A percentile compares a stretch with the other conserved stretches of the same genome.
phyloP scores from a whole-genome alignment of 2,113 vertebrate genomes.

The Xenopus borealis region DNA sequence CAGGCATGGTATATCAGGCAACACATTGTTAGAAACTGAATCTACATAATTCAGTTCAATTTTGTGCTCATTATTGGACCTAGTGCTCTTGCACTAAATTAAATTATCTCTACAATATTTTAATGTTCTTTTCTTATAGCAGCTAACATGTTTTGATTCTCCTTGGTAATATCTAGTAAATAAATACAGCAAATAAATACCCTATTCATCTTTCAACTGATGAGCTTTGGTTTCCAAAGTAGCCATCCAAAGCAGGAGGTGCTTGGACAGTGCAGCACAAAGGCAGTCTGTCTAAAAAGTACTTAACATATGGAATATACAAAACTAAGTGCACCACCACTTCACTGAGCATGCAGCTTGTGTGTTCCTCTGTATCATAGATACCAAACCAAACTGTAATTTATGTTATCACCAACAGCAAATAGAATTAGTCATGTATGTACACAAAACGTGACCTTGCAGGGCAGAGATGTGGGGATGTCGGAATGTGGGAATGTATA shows the following conservation, averaged over 20 bases:
- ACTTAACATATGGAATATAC: slow-evolving; percentile 3
- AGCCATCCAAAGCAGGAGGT: slow-evolving; percentile 4
- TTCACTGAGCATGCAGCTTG: slow-evolving; percentile 12
- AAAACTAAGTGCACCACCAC: slow-evolving; percentile 7
- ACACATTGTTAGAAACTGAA: no score
- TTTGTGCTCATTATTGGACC: no score
- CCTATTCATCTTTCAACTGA: slow-evolving; percentile 6
- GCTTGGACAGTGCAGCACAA: slow-evolving; percentile 4
- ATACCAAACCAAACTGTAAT: slow-evolving; percentile 17
- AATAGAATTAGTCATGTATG: slow-evolving; percentile 5
- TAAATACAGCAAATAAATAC: slow-evolving; percentile 13
- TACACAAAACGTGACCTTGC: slow-evolving; percentile 7
- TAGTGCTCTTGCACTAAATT: no score
- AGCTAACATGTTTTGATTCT: slow-evolving; percentile 7
- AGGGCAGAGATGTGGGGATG: background rate
- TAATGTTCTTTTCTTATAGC: background rate
- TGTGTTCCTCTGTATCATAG: slow-evolving; percentile 27
- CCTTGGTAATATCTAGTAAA: slow-evolving; percentile 21
- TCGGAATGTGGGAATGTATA: no score
- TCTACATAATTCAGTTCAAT: no score
- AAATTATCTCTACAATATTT: background rate
- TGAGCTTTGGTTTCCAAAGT: background rate
- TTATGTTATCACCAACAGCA: slow-evolving; percentile 18
- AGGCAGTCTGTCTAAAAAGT: slow-evolving; percentile 26
- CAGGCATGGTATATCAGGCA: no score